phyloP scores from a whole-genome alignment of 2,113 vertebrate genomes.

The Callopanchax toddi region DNA sequence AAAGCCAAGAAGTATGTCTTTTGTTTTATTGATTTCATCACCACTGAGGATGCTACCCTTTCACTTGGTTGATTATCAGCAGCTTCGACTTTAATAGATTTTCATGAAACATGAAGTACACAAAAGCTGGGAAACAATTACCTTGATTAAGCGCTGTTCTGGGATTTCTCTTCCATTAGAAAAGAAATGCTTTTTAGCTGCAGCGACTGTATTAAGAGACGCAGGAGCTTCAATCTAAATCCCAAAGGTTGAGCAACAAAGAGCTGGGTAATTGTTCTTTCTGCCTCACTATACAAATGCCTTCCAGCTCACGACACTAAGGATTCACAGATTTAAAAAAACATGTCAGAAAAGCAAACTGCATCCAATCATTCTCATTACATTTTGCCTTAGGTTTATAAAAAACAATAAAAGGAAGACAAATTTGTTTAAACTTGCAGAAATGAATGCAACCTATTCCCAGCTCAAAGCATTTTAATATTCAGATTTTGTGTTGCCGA shows the following conservation, averaged over 20 bases:
- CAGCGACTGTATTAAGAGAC: slow-evolving; percentile 16
- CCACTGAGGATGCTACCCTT: neutral
- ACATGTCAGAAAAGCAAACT: neutral
- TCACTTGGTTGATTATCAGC: slow-evolving; percentile 6
- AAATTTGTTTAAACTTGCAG: neutral
- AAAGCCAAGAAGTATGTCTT: neutral
- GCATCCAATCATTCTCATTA: neutral
- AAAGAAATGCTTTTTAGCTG: slow-evolving; percentile 1
- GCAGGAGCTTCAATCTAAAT: slow-evolving; percentile 15
- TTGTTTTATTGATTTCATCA: neutral
- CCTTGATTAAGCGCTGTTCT: slow-evolving; percentile 10
- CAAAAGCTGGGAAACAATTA: slow-evolving; percentile 7
- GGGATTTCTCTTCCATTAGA: slow-evolving; percentile 7
- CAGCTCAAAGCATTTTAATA: neutral
- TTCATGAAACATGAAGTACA: neutral
- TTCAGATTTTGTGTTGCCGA: slow-evolving; percentile 9
- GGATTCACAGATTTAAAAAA: neutral
- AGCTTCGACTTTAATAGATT: neutral
- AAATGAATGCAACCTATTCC: neutral
- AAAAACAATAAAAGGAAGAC: neutral
- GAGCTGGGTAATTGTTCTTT: slow-evolving; percentile 4
- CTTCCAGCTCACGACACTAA: neutral
- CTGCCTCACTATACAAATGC: neutral
- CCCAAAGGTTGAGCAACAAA: neutral
- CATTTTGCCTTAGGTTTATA: neutral